Evolutionary conservation across 2,888 invertebrate genomes (phyloP), one percentile per base, ranked within the genome.

Genomic region (Micropterix aruncella): DNA sequence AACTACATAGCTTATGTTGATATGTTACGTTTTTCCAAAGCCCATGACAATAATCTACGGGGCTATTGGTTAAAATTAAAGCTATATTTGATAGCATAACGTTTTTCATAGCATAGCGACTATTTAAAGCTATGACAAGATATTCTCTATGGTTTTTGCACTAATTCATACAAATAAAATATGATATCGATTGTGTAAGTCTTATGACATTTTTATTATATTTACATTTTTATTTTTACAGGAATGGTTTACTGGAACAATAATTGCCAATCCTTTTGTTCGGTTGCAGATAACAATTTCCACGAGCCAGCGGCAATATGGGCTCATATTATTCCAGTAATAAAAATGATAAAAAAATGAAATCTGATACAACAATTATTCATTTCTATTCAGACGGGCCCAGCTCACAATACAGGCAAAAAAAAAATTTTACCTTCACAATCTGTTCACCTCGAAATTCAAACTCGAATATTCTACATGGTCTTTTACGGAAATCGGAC

Each of bases 401-500:
- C n/a, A 36, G 16, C 14, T 16, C 42, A n/a, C 36, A 36, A 36
- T 36, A 42, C 36, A 37, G 14, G 44, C 16, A 48, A 50, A 45
- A 48, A n/a, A 46, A 17, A 48, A 46, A 18, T 45, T 40, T 44
- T 39, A 37, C 12, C 39, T 46, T 14, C 19, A 27, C n/a, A 43
- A 41, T 19, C 18, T 37, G 19, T 43, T 46, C 19, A 43, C 40
- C n/a, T 5, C 37, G 16, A 46, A 46, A 43, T 18, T 37, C 7
- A 37, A 15, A 18, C 18, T 43, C n/a, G 12, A 40, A 17, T 46
- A 19, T 18, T 18, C 43, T 7, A 43, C 43, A 39, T 50, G 48
- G 44, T 44, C 42, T 3, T 48, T 46, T 19, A 18, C 38, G 5
- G 41, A 47, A 45, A 39, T 38, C 19, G 53, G 50, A 2, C 53